phyloP scores from a whole-genome alignment of 1,140 invertebrate genomes.

The Aphidius gifuensis region DNA sequence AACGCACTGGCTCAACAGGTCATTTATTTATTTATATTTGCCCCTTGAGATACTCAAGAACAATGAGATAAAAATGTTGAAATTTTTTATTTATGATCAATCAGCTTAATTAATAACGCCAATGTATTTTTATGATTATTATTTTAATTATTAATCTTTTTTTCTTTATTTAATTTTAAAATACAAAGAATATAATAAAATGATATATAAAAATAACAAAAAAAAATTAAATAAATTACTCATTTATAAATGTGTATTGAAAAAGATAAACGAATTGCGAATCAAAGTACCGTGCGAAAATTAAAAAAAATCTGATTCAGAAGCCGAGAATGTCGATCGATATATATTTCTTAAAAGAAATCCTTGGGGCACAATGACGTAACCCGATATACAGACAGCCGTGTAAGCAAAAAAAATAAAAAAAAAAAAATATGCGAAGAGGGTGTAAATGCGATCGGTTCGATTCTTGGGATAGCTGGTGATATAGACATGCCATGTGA shows the following conservation, averaged over 20 bases:
- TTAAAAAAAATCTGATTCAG: slow-evolving; percentile 10
- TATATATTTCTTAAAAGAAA: background rate
- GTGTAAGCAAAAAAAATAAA: background rate
- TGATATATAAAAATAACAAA: too few relatives aligned
- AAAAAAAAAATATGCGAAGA: slow-evolving; percentile 1
- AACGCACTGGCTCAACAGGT: slow-evolving; percentile 42
- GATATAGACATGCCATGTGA: too few relatives aligned
- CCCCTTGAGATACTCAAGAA: slow-evolving; percentile 37
- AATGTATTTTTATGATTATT: slow-evolving; percentile 12
- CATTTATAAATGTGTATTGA: background rate
- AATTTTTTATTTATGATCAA: slow-evolving; percentile 49
- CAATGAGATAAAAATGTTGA: slow-evolving; percentile 22
- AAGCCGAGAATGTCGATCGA: slow-evolving; percentile 20
- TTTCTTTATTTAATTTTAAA: too few relatives aligned
- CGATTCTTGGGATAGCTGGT: slow-evolving; percentile 8
- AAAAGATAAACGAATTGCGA: background rate
- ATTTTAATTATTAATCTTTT: background rate
- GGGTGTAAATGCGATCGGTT: slow-evolving; percentile 14
- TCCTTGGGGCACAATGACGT: background rate
- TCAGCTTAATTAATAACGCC: slow-evolving; percentile 49
- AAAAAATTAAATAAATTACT: background rate
- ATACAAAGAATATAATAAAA: too few relatives aligned
- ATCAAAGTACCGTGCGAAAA: slow-evolving; percentile 16
- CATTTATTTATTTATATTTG: slow-evolving; percentile 45
- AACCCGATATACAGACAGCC: slow-evolving; percentile 8